Conservation (phyloP, 2,113 vertebrate genomes). For the Pituophis catenifer region DNA sequence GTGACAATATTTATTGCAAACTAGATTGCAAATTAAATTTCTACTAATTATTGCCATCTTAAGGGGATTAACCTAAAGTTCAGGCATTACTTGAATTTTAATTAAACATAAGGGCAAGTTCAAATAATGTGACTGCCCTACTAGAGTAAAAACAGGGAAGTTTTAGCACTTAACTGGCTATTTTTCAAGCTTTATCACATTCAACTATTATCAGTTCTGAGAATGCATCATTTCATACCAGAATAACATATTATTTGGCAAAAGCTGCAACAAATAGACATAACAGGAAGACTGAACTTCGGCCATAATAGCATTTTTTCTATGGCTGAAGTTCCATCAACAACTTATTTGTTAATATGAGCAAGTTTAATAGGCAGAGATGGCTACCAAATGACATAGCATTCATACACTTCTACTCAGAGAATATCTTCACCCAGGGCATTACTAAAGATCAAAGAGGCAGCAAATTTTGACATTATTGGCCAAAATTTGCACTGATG, state of each 20-base stretch:
- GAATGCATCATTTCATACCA: neutral
- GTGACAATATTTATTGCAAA: constrained; percentile 29
- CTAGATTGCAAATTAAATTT: constrained; percentile 42
- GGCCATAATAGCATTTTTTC: neutral
- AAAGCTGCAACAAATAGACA: neutral
- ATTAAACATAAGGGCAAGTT: constrained; percentile 17
- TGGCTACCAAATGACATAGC: neutral
- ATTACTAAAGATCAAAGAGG: neutral
- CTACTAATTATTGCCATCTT: constrained; percentile 8
- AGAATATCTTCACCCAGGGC: neutral
- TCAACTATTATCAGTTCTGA: neutral
- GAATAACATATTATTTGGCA: neutral
- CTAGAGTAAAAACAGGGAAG: neutral
- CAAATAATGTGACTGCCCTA: neutral
- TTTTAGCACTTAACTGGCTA: neutral
- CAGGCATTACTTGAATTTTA: constrained; percentile 21
- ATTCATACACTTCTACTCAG: neutral
- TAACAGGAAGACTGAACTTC: neutral
- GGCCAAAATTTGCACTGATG: neutral
- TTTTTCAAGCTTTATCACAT: neutral
- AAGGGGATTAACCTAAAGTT: constrained; percentile 29
- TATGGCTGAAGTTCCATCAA: neutral
- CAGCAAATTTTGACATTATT: neutral
- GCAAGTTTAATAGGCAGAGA: neutral
- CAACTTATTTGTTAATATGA: neutral